Base-by-base conservation (phyloP, 2,113 vertebrate species). In the Rousettus leschenaultii region DNA sequence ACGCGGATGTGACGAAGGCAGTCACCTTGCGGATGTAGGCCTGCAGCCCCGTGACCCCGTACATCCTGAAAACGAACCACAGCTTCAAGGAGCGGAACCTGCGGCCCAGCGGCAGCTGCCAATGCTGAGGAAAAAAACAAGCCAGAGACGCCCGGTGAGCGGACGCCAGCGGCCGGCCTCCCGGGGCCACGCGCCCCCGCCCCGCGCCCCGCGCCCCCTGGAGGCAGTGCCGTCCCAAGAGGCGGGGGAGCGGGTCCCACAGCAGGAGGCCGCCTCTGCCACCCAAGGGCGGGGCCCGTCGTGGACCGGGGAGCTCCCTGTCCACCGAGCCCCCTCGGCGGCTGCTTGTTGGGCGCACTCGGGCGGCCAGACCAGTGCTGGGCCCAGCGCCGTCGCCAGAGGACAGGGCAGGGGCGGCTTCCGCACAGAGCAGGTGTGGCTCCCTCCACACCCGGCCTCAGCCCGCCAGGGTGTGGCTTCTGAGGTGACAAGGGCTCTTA, bases 61-160 rank as follows among this genome's bases (percentile, higher is more conserved):
- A 99, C 98, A 99, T 97, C 86, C 99, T 99, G 92, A 99, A 99
- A 40, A 99, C 99, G 87, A 99, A 99, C 99, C 99, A 99, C 98
- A 99, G 95, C 98, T 99, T 99, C 93, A 99, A 97, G 6, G 99
- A 99, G 66, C 99, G 99, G 97, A 99, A 99, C 95, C 99, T 98
- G 91, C 99, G 99, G 15, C 99, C 99, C 91, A 99, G 97, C 0
- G 99, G 99, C 89, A 99, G 99, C 97, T 99, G 99, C 99, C 99
- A 99, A 93, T 99, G 99, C 99, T 99, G 97, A 33, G 94, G 88
- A 2, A 55, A 16, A 40, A 18, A 7, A 57, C 40, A 40, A 40
- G 10, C 10, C 45, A 51, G 12, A 51, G 48, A 14, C 0, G 48
- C 48, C 13, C 48, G 2, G 48, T 51, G 6, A 51, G 48, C 12